Conservation (phyloP, 2,888 invertebrate genomes). For the Melieria crassipennis region DNA sequence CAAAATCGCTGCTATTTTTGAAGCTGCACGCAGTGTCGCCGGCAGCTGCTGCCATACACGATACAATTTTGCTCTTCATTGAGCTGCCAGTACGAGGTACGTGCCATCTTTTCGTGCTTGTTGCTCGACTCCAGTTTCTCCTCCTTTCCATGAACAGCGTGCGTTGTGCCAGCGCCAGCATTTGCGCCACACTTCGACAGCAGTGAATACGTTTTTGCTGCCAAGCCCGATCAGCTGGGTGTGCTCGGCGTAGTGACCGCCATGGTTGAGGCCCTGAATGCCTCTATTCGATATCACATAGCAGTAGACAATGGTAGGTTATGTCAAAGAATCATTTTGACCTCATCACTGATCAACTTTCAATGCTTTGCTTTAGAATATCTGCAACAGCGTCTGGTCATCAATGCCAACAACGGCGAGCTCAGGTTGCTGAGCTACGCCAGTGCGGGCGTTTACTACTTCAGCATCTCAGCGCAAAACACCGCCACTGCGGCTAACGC, state of each 20-base stretch:
- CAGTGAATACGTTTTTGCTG: constrained; percentile 35
- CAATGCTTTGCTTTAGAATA: constrained; percentile 28
- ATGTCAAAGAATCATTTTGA: no score
- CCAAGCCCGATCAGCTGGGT: constrained; percentile 43
- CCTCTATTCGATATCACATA: constrained; percentile 40
- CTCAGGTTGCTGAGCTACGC: constrained; percentile 42
- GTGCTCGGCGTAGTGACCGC: constrained; percentile 44
- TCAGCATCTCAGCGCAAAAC: constrained; percentile 45
- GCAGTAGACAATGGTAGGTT: constrained; percentile 42
- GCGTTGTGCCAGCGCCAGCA: not conserved
- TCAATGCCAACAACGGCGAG: constrained; percentile 44
- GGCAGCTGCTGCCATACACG: constrained; percentile 24
- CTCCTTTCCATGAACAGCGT: constrained; percentile 29
- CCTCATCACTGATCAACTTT: not conserved
- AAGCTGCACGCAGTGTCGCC: constrained; percentile 35
- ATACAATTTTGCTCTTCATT: constrained; percentile 40
- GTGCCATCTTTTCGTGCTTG: not conserved
- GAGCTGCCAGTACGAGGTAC: constrained; percentile 43
- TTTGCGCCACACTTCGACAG: constrained; percentile 30
- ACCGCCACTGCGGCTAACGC: constrained; percentile 32
- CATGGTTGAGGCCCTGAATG: constrained; percentile 32
- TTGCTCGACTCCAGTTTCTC: no score
- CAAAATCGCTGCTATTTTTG: constrained; percentile 32
- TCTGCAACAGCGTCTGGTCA: constrained; percentile 38
- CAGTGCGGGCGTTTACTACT: constrained; percentile 45